Percentiles rank a stretch among this genome's conserved stretches.
Evolutionary conservation across 2,888 invertebrate genomes (phyloP).

Genomic region (Drosophila acutilabella): DNA sequence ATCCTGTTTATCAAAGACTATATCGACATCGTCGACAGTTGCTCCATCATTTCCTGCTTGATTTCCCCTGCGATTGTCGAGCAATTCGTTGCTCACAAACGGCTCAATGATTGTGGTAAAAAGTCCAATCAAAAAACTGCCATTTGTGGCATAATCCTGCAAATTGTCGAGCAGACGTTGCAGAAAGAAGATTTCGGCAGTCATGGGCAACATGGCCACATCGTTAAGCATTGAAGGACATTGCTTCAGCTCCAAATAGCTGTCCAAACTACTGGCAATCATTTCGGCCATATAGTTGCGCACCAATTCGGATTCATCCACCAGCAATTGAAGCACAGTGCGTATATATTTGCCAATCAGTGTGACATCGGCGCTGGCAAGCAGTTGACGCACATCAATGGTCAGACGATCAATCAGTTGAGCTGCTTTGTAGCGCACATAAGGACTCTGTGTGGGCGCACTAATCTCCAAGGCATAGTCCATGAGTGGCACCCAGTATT

Average conservation of each 20-base stretch:
- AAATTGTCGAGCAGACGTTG: constrained; percentile 62
- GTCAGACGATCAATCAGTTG: constrained; percentile 70
- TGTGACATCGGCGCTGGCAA: constrained; percentile 52
- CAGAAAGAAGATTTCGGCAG: constrained; percentile 74
- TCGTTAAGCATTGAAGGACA: neutral
- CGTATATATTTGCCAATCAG: constrained; percentile 73
- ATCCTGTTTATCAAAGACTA: constrained; percentile 83
- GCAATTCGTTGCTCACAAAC: constrained; percentile 42
- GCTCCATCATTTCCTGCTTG: too few species aligned
- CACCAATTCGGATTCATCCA: constrained; percentile 81
- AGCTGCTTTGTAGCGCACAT: constrained; percentile 77
- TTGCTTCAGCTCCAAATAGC: constrained; percentile 6
- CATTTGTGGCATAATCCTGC: constrained; percentile 44
- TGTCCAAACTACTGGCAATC: constrained; percentile 45
- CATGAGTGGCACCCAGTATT: constrained; percentile 63
- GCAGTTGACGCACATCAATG: constrained; percentile 48
- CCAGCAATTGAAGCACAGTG: constrained; percentile 76
- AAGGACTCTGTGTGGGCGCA: constrained; percentile 67
- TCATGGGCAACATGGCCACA: constrained; percentile 60
- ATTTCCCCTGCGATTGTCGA: constrained; percentile 32
- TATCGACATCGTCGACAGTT: constrained; percentile 29
- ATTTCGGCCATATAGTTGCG: constrained; percentile 73
- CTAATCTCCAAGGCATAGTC: constrained; percentile 70
- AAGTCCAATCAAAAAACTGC: constrained; percentile 66
- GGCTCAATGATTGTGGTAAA: constrained; percentile 75